Conservation (phyloP, 2,113 vertebrate genomes). For the Polypterus bichir region DNA sequence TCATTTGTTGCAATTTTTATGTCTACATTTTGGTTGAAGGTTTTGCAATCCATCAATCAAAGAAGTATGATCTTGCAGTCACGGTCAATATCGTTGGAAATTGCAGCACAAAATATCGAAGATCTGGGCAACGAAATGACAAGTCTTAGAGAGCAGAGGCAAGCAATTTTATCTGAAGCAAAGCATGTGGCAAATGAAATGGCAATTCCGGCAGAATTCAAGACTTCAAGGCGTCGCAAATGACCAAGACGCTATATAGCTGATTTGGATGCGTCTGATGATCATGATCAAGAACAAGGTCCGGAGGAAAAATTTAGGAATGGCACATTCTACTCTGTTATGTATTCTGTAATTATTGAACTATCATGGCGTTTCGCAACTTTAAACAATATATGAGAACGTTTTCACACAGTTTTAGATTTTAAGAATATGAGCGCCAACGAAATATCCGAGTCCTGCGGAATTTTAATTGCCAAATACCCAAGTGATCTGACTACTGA, state of each 20-base stretch:
- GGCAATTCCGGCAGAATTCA: conserved; percentile 10
- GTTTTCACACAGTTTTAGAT: too few relatives aligned
- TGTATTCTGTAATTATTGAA: conserved; percentile 12
- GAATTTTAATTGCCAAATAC: too few relatives aligned
- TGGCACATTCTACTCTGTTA: conserved; percentile 13
- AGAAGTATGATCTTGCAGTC: conserved; percentile 18
- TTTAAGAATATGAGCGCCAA: too few relatives aligned
- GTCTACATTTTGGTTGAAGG: conserved; percentile 13
- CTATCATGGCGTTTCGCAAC: not conserved
- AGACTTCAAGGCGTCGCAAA: conserved; percentile 8
- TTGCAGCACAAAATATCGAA: conserved; percentile 14
- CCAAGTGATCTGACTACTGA: too few relatives aligned
- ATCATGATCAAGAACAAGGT: conserved; percentile 8
- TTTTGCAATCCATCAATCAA: conserved; percentile 19
- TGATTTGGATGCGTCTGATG: conserved; percentile 12
- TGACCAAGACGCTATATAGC: conserved; percentile 10
- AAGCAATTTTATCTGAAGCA: not conserved
- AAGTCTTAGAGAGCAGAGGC: conserved; percentile 6
- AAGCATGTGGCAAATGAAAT: conserved; percentile 2
- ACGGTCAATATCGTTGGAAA: conserved; percentile 11
- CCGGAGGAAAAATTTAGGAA: conserved; percentile 12
- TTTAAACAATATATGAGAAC: too few relatives aligned
- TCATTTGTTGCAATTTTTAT: conserved; percentile 18
- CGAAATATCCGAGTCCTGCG: too few relatives aligned
- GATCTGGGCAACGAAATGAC: conserved; percentile 12